Conservation (phyloP, 1,140 invertebrate species). For the Oryzaephilus surinamensis region DNA sequence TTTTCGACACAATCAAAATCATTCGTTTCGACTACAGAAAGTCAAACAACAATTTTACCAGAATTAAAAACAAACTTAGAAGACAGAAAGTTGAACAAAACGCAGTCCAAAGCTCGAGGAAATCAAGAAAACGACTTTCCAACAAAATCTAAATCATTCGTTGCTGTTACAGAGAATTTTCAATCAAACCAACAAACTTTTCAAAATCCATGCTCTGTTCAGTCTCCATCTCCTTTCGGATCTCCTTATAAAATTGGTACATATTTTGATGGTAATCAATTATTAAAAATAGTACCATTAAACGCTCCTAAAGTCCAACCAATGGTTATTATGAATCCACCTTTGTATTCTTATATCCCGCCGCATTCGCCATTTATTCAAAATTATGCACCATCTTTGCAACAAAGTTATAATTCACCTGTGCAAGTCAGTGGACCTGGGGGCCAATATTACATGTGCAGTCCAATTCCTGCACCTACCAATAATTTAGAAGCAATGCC, state of each 20-base stretch:
- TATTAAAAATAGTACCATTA: slow-evolving; percentile 14
- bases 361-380: slow-evolving; percentile 4
- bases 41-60: no score
- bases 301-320: slow-evolving; percentile 12
- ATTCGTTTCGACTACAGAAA: no score
- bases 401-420: slow-evolving; percentile 8
- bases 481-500: slow-evolving; percentile 19
- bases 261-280: slow-evolving; percentile 1
- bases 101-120: no score
- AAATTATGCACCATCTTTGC: slow-evolving; percentile 3
- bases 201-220: no score
- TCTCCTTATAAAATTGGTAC: background rate
- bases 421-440: slow-evolving; percentile 16
- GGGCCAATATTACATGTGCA: slow-evolving; percentile 32
- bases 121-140: background rate
- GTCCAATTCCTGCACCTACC: slow-evolving; percentile 20
- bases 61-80: no score
- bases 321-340: slow-evolving; percentile 21
- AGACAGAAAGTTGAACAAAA: no score
- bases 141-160: background rate
- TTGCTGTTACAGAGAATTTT: background rate
- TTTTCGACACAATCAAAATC: no score
- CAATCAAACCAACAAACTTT: background rate
- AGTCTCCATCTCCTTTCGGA: no score
- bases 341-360: slow-evolving; percentile 17